Conservation (phyloP, 2,797 vertebrate genomes). For the Rhinogobio ventralis region DNA sequence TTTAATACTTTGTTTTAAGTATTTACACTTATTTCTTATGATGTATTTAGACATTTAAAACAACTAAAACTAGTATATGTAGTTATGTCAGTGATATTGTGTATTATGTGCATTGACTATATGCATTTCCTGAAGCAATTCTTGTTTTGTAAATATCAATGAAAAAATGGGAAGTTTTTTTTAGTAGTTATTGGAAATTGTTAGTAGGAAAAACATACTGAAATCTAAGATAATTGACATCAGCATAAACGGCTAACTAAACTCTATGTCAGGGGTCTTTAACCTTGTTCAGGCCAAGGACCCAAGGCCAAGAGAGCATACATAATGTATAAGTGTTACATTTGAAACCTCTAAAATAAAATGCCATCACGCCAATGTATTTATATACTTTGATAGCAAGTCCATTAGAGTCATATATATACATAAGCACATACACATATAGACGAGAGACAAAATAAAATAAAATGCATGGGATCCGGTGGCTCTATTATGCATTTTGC, state of each 20-base stretch:
- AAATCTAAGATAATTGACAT: background rate
- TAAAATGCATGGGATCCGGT: background rate
- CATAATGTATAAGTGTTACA: conserved; percentile 7
- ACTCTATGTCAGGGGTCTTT: conserved; percentile 1
- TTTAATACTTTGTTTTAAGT: background rate
- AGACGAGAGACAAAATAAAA: background rate
- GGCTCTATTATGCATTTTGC: background rate
- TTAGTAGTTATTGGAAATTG: background rate
- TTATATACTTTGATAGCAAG: conserved; percentile 13
- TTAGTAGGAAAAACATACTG: background rate
- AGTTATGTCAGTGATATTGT: background rate
- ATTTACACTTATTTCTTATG: background rate
- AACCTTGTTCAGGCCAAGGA: background rate
- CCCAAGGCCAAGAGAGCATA: background rate
- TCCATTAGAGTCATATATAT: background rate
- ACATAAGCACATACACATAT: background rate
- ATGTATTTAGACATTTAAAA: background rate
- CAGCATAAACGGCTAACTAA: conserved; percentile 1
- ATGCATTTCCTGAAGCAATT: background rate
- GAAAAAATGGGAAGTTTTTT: background rate
- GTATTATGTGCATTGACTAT: background rate
- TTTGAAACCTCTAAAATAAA: conserved; percentile 13
- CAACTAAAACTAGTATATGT: background rate
- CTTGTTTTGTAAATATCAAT: background rate
- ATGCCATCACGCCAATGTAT: background rate